Conservation (phyloP, 2,797 vertebrate species). For the Acridotheres tristis region DNA sequence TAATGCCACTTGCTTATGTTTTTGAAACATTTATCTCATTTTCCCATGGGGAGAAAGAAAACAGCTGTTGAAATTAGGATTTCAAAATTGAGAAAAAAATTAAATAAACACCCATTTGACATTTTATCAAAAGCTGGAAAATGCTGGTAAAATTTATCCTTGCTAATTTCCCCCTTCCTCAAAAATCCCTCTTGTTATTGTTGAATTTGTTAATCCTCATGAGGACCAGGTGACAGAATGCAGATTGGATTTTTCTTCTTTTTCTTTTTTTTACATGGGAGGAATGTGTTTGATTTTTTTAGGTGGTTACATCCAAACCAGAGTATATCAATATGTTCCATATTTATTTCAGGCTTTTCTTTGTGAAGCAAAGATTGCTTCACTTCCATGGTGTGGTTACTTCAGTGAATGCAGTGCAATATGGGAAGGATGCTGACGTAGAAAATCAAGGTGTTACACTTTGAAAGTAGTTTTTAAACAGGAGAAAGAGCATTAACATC, state of each 20-base stretch:
- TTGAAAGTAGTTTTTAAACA: not conserved
- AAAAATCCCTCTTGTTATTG: not conserved
- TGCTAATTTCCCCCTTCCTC: not conserved
- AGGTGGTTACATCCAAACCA: not conserved
- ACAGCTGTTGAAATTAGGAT: constrained; percentile 19
- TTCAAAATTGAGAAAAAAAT: constrained; percentile 33
- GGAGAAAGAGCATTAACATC: not conserved
- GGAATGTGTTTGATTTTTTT: not conserved
- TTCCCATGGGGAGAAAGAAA: constrained; percentile 16
- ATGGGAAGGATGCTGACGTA: not conserved
- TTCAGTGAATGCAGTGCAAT: not conserved
- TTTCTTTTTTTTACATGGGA: rapidly evolving
- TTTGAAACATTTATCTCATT: constrained; percentile 1
- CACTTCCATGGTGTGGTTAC: not conserved
- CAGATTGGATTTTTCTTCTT: not conserved
- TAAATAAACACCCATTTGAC: constrained; percentile 16
- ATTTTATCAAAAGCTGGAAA: constrained; percentile 49
- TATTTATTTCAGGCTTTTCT: constrained; percentile 31
- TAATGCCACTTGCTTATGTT: not conserved
- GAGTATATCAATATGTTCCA: not conserved
- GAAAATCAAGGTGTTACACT: not conserved
- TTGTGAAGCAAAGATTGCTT: constrained; percentile 21
- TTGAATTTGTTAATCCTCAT: not conserved
- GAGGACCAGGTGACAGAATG: not conserved
- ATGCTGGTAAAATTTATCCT: not conserved